A percentile compares a stretch with the other conserved stretches of the same genome.
These are phyloP conservation scores for Pemphigus obesinymphae DNA, from an alignment of 1,140 invertebrate genomes.

Conservation along the genomic window DNA sequence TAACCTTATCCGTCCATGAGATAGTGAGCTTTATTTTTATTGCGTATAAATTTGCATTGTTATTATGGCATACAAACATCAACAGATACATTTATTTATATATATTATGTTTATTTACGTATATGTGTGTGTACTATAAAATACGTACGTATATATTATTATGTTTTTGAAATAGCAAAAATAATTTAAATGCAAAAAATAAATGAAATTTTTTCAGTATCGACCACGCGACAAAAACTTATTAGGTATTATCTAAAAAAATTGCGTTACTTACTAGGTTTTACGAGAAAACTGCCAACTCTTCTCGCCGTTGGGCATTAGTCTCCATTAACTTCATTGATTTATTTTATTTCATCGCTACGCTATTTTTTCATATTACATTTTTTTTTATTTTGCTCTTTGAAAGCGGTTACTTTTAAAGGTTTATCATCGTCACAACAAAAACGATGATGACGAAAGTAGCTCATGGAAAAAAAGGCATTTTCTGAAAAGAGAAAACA, in stretches of 20 bases:
- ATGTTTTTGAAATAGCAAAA: neutral
- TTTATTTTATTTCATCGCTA: neutral
- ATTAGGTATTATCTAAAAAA: neutral
- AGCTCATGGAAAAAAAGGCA: neutral
- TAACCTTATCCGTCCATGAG: neutral
- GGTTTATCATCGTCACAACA: neutral
- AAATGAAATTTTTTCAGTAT: neutral
- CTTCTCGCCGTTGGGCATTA: neutral
- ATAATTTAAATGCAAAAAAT: neutral
- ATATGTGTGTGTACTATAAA: neutral
- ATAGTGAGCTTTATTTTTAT: neutral
- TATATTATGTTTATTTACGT: neutral
- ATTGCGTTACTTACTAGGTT: neutral
- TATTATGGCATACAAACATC: neutral
- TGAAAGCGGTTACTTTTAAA: neutral
- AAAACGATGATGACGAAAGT: neutral
- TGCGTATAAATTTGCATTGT: neutral
- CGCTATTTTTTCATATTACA: neutral
- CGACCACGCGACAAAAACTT: neutral
- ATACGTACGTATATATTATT: neutral
- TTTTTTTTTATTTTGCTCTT: neutral
- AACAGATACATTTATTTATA: neutral
- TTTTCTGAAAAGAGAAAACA: neutral
- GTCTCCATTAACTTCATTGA: neutral
- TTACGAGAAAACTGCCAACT: neutral